A percentile compares a stretch with the other conserved stretches of the same genome.
These are phyloP conservation scores for Erithacus rubecula DNA, from an alignment of 2,797 vertebrate species.

Conservation along the genomic window DNA sequence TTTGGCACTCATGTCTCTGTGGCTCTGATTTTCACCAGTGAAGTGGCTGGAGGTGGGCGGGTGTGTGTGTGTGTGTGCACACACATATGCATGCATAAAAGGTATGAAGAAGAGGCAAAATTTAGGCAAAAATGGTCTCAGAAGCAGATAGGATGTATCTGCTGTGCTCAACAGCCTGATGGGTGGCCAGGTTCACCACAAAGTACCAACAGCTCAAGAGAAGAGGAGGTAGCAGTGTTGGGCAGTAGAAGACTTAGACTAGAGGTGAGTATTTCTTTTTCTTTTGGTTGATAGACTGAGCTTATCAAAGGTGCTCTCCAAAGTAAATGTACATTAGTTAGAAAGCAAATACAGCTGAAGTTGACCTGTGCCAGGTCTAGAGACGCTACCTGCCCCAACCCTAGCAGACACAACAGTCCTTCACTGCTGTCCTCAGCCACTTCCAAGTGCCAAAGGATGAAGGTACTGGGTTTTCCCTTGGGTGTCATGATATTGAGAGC, in stretches of 20 bases:
- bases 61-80: neutral
- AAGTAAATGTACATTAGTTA: constrained; percentile 45
- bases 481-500: neutral
- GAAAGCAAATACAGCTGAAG: constrained; percentile 44
- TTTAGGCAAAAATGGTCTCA: constrained; percentile 33
- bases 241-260: constrained; percentile 56
- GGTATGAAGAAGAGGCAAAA: constrained; percentile 6
- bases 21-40: constrained; percentile 40
- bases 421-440: neutral
- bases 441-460: constrained; percentile 12
- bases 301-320: neutral
- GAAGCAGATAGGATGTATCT: neutral
- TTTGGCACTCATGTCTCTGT: constrained; percentile 60
- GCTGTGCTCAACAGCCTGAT: constrained; percentile 13
- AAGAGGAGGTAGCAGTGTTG: constrained; percentile 56
- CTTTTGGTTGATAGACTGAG: constrained; percentile 43
- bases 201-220: constrained; percentile 48
- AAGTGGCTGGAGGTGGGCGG: neutral
- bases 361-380: constrained; percentile 18
- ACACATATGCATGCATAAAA: neutral
- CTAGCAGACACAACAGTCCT: neutral
- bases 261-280: constrained; percentile 41
- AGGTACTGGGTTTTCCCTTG: neutral
- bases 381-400: constrained; percentile 5
- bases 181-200: neutral